phyloP scores from a whole-genome alignment of 2,113 vertebrate genomes.

The Platanista minor region DNA sequence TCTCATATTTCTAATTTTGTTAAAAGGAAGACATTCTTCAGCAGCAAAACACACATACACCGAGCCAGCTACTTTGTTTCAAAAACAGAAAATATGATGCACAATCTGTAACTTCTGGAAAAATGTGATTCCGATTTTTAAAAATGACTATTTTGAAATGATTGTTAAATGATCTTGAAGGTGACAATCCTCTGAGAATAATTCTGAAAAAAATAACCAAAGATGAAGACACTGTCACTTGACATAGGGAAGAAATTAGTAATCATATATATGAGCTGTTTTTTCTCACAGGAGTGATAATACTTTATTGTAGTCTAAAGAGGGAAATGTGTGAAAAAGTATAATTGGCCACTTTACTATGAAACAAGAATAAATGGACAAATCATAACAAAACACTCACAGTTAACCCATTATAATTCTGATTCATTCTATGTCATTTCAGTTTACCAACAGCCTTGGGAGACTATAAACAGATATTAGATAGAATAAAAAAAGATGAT shows the following conservation, averaged over 20 bases:
- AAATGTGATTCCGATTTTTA: slow-evolving; percentile 27
- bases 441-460: not conserved
- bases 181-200: not conserved
- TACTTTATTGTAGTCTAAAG: not conserved
- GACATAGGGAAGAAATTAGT: not conserved
- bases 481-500: not conserved
- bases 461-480: not conserved
- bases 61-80: slow-evolving; percentile 37
- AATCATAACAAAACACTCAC: not conserved
- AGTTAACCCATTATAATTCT: not conserved
- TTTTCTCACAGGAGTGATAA: not conserved
- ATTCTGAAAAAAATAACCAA: not conserved
- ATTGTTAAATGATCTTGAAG: not conserved
- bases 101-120: not conserved
- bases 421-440: not conserved
- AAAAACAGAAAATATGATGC: slow-evolving; percentile 44
- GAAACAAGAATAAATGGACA: not conserved
- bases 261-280: not conserved
- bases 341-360: not conserved
- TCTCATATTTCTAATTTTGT: slow-evolving; percentile 18
- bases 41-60: not conserved
- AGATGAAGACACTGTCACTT: not conserved
- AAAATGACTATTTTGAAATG: not conserved
- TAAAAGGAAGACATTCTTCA: not conserved
- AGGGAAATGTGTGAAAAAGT: not conserved